Conservation (phyloP, 2,888 invertebrate species). For the Cataglyphis rosenhaueri region DNA sequence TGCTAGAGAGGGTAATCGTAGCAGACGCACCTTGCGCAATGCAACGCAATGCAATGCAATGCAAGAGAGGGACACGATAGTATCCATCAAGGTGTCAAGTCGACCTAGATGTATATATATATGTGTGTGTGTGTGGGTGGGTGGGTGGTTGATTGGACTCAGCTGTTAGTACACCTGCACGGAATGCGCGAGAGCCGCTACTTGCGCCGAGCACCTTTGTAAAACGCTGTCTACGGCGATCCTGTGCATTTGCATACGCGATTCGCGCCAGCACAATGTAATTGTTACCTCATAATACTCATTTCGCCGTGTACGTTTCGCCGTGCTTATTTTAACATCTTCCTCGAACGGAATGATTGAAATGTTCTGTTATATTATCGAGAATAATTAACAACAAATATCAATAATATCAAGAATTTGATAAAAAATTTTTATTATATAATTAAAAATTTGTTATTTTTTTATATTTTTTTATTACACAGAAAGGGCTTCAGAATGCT, state of each 20-base stretch:
- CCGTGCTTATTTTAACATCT: constrained; percentile 73
- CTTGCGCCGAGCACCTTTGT: constrained; percentile 68
- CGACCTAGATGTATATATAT: constrained; percentile 57
- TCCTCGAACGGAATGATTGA: constrained; percentile 57
- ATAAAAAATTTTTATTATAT: not conserved
- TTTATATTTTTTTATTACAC: not conserved
- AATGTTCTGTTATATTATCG: not conserved
- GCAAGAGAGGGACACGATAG: constrained; percentile 70
- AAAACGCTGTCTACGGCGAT: constrained; percentile 71
- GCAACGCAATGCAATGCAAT: constrained; percentile 64
- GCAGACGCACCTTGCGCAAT: constrained; percentile 73
- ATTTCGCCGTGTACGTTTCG: constrained; percentile 65
- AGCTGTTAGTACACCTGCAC: constrained; percentile 82
- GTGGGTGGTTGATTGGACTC: constrained; percentile 79
- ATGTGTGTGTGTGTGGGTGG: constrained; percentile 58
- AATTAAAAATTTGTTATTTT: not conserved
- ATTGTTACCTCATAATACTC: constrained; percentile 81
- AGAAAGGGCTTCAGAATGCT: not conserved
- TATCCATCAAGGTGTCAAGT: constrained; percentile 76
- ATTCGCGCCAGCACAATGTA: constrained; percentile 78
- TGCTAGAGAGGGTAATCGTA: constrained; percentile 67
- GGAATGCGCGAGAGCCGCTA: constrained; percentile 56
- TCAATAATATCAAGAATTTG: not conserved
- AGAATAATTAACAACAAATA: not conserved
- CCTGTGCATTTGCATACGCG: constrained; percentile 78